Evolutionary conservation across 1,140 invertebrate species (phyloP).

Genomic region (Drosophila varians): DNA sequence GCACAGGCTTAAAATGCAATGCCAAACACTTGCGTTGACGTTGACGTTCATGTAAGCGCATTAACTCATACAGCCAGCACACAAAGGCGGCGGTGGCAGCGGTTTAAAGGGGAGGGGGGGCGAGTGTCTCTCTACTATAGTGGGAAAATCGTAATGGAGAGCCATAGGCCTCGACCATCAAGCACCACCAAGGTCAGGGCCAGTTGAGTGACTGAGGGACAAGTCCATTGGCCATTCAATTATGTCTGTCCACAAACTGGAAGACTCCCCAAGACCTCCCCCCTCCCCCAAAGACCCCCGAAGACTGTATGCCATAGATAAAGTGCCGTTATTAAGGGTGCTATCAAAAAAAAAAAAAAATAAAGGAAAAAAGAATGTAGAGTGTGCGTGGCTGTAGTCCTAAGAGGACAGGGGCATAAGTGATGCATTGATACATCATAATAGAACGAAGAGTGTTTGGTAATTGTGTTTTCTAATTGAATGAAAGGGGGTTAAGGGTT

Average conservation of each 20-base stretch:
- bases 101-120: background rate
- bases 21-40: slow-evolving; percentile 69
- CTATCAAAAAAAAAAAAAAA: no score
- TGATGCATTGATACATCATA: background rate
- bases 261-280: background rate
- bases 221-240: slow-evolving; percentile 46
- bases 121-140: no score
- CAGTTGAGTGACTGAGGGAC: background rate
- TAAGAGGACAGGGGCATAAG: background rate
- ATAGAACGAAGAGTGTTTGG: background rate
- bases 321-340: background rate
- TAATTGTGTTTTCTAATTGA: background rate
- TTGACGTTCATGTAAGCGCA: slow-evolving; percentile 62
- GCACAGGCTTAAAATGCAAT: slow-evolving; percentile 70
- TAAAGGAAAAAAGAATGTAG: no score
- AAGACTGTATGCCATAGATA: background rate
- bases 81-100: no score
- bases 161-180: slow-evolving; percentile 2
- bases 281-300: no score
- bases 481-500: background rate
- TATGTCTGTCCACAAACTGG: slow-evolving; percentile 1
- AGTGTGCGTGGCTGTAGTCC: no score
- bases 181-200: slow-evolving; percentile 43
- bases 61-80: slow-evolving; percentile 55
- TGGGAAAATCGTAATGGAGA: background rate